These are phyloP conservation scores for Oxyura jamaicensis DNA, from an alignment of 2,113 vertebrate species.

Conservation along the genomic window DNA sequence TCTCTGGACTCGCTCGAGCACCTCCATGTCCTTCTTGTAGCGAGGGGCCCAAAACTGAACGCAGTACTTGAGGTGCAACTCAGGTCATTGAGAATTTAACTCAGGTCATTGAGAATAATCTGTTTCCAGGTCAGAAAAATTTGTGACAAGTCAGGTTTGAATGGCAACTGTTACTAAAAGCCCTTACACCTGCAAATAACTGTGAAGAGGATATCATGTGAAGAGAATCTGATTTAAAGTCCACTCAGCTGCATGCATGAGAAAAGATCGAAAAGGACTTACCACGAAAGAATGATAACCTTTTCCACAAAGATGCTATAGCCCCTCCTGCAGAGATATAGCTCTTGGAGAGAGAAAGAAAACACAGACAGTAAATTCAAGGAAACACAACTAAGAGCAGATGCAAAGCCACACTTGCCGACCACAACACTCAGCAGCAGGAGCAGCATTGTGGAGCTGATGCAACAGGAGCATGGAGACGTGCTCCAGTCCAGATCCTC, in stretches of 20 bases:
- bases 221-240: background rate
- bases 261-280: background rate
- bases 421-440: background rate
- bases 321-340: background rate
- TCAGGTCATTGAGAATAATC: background rate
- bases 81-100: no score
- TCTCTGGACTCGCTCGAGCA: no score
- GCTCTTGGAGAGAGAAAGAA: background rate
- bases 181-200: background rate
- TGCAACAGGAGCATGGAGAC: rapidly evolving
- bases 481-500: rapidly evolving
- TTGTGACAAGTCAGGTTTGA: background rate
- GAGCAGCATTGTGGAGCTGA: rapidly evolving
- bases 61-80: no score
- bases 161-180: background rate
- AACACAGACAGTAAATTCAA: background rate
- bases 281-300: background rate
- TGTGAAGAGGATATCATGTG: background rate
- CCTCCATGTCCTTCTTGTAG: no score
- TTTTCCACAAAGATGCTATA: background rate
- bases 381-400: background rate
- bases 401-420: background rate
- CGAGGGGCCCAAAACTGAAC: no score
- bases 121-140: background rate
- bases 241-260: background rate